Evolutionary conservation across 2,888 invertebrate species (phyloP), one percentile per base, ranked within the genome.

Genomic region (Adela reaumurella): DNA sequence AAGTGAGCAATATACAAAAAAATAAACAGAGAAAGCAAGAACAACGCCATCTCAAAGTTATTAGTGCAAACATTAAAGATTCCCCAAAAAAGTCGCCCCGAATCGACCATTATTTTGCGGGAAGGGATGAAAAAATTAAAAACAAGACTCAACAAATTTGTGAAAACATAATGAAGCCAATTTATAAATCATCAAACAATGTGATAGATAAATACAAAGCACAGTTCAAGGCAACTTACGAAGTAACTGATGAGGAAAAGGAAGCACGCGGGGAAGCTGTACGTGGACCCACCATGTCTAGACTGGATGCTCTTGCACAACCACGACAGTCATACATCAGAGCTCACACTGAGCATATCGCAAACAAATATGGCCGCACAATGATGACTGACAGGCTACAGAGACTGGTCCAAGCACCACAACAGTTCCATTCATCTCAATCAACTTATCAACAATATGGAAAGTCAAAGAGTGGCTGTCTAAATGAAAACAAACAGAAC

Each of bases 181-280:
- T n/a, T n/a, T n/a, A 53, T 42, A 51, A 52, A 17, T 18, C 47
- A 51, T 17, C 62, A 63, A 17, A 19, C n/a, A 46, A 46, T 14
- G 41, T 46, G 19, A 43, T 20, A 43, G 42, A 47, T 10, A 43
- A 19, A 42, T 16, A 43, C 16, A 14, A 17, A 44, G 17, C 14
- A 5, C 44, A 16, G 45, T 51, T 56, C 52, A 46, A 19, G 47
- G 8, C 61, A 53, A 48, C 50, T 48, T 1, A 60, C 49, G 74
- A 76, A 50, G 61, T 73, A n/a, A 61, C 70, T 45, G 74, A 78
- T 17, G 74, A 74, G 57, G 70, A 59, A 3, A 76, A 70, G 57
- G 76, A 78, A 62, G 66, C 74, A 1, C 64, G 70, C 50, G 77
- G 77, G 0, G 74, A 78, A 58, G 77, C 76, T n/a, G 74, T 78